Percentiles rank a stretch among this genome's conserved stretches.
Conservation (phyloP, 1,140 invertebrate species). For the Oreohelix idahoensis region DNA sequence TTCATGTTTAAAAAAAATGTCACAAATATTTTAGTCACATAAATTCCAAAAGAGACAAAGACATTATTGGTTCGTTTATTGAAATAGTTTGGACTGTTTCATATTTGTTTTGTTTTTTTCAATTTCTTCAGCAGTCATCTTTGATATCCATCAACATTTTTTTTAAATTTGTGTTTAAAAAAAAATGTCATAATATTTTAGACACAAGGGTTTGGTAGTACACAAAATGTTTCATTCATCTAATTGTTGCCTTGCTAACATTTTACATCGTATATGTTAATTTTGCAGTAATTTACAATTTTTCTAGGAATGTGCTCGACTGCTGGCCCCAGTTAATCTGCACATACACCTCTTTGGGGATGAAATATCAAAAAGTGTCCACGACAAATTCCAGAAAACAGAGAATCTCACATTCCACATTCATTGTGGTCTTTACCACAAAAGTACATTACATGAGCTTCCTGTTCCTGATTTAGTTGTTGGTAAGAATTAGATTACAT, state of each 20-base stretch:
- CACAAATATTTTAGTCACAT: too few species aligned
- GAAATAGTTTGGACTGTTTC: too few species aligned
- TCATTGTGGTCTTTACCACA: slow-evolving; percentile 25
- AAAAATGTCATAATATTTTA: neutral
- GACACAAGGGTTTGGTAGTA: too few species aligned
- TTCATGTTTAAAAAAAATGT: too few species aligned
- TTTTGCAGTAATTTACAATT: neutral
- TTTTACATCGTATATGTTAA: too few species aligned
- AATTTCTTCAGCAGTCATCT: too few species aligned
- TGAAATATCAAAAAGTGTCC: neutral
- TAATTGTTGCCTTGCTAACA: too few species aligned
- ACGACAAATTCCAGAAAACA: neutral
- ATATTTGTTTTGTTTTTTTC: too few species aligned
- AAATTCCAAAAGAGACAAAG: too few species aligned
- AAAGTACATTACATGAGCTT: neutral
- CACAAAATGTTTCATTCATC: too few species aligned
- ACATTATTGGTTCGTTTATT: too few species aligned
- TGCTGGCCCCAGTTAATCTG: slow-evolving; percentile 18
- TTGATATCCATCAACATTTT: too few species aligned
- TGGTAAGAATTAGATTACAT: slow-evolving; percentile 17
- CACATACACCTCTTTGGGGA: slow-evolving; percentile 36
- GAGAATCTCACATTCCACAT: slow-evolving; percentile 22
- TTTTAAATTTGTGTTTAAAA: neutral
- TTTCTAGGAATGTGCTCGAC: slow-evolving; percentile 24
- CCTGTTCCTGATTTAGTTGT: slow-evolving; percentile 17